Evolutionary conservation across 2,113 vertebrate species (phyloP).

Genomic region (Mormoops blainvillei): DNA sequence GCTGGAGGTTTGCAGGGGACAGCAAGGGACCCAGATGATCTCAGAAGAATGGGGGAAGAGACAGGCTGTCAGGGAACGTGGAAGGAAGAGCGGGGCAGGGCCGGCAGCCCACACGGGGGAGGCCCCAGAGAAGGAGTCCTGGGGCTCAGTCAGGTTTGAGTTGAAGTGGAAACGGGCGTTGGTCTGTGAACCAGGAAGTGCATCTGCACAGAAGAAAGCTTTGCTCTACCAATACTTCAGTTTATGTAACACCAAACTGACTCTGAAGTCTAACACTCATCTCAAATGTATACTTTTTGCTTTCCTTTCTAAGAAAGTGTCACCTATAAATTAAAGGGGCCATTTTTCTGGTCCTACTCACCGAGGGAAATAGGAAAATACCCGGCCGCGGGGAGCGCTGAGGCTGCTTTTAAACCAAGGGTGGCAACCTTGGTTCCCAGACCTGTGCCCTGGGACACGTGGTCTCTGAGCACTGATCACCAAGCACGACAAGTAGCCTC

Average conservation of each 20-base stretch:
- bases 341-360: constrained; percentile 6
- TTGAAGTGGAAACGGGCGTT: not conserved
- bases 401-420: not conserved
- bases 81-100: not conserved
- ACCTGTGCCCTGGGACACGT: not conserved
- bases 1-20: not conserved
- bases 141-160: not conserved
- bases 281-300: not conserved
- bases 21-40: not conserved
- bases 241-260: not conserved
- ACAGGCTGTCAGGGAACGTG: not conserved
- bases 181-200: not conserved
- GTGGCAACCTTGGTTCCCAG: not conserved
- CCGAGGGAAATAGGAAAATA: constrained; percentile 32
- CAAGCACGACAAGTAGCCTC: not conserved
- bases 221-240: not conserved
- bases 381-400: not conserved
- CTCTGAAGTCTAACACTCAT: constrained; percentile 5
- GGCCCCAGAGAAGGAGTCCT: not conserved
- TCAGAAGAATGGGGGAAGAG: not conserved
- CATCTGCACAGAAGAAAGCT: not conserved
- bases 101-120: not conserved
- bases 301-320: constrained; percentile 31
- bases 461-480: not conserved
- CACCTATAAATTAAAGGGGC: constrained; percentile 31